Conservation (phyloP, 2,797 vertebrate genomes). For the Siniperca undulata region DNA sequence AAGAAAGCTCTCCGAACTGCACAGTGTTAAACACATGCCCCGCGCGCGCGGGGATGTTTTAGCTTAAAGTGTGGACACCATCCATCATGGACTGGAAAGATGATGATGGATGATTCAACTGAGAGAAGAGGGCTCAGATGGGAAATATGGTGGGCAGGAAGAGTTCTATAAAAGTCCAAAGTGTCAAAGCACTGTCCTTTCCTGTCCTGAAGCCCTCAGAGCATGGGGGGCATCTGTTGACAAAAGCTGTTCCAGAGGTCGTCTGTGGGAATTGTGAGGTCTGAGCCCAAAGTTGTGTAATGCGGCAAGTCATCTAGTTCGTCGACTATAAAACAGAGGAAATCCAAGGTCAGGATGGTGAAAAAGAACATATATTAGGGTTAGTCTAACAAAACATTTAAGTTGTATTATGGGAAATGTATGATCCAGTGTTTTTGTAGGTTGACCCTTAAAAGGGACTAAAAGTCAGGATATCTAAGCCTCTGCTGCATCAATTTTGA, state of each 20-base stretch:
- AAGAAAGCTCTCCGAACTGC: conserved; percentile 2
- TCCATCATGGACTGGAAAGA: not conserved
- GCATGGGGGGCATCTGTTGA: not conserved
- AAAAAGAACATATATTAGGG: not conserved
- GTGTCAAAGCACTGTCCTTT: conserved; percentile 37
- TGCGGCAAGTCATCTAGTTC: conserved; percentile 71
- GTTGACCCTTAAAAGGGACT: not conserved
- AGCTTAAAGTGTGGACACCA: conserved; percentile 29
- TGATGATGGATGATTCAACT: not conserved
- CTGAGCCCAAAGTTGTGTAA: conserved; percentile 74
- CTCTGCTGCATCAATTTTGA: not conserved
- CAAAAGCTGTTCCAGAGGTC: conserved; percentile 30
- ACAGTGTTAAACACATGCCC: not conserved
- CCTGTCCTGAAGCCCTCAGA: conserved; percentile 25
- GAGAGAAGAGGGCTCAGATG: not conserved
- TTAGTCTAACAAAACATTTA: no score
- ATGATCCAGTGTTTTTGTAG: not conserved
- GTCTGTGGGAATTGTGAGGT: not conserved
- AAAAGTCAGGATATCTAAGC: not conserved
- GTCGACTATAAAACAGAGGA: conserved; percentile 59
- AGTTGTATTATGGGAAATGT: not conserved
- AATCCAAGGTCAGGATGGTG: conserved; percentile 32
- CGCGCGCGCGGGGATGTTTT: not conserved
- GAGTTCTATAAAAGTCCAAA: conserved; percentile 49
- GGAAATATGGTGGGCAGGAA: not conserved